Evolutionary conservation across 1,140 invertebrate genomes (phyloP).

Genomic region (Danaus plexippus): DNA sequence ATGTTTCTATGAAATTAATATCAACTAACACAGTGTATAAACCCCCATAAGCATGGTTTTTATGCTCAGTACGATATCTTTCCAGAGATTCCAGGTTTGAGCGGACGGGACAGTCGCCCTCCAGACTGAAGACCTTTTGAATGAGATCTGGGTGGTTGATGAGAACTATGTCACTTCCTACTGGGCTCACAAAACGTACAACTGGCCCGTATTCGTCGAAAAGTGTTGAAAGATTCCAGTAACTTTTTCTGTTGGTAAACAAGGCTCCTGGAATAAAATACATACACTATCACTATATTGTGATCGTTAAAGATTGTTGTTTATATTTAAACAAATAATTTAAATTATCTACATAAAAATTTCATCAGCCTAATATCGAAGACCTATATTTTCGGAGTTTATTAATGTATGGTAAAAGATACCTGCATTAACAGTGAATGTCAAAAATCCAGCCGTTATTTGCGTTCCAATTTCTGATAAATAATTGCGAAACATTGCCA

Average conservation of each 20-base stretch:
- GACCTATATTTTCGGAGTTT: too few relatives aligned
- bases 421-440: conserved; percentile 73
- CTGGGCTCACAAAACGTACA: conserved; percentile 74
- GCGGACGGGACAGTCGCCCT: conserved; percentile 72
- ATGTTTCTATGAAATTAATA: conserved; percentile 5
- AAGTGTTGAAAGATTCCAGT: conserved; percentile 66
- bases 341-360: too few relatives aligned
- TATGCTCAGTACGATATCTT: conserved; percentile 73
- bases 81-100: conserved; percentile 76
- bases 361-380: too few relatives aligned
- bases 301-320: not conserved
- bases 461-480: conserved; percentile 76
- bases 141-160: conserved; percentile 75
- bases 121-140: conserved; percentile 73
- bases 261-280: conserved; percentile 48
- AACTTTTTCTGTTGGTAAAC: conserved; percentile 48
- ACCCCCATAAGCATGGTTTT: conserved; percentile 70
- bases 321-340: too few relatives aligned
- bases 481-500: conserved; percentile 74
- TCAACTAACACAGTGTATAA: conserved; percentile 73
- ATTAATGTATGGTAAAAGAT: conserved; percentile 21
- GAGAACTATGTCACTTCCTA: conserved; percentile 74
- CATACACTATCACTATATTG: not conserved
- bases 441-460: conserved; percentile 73
- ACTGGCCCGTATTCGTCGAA: conserved; percentile 77